phyloP scores from a whole-genome alignment of 1,140 invertebrate species.

The Psilanteris sp. region DNA sequence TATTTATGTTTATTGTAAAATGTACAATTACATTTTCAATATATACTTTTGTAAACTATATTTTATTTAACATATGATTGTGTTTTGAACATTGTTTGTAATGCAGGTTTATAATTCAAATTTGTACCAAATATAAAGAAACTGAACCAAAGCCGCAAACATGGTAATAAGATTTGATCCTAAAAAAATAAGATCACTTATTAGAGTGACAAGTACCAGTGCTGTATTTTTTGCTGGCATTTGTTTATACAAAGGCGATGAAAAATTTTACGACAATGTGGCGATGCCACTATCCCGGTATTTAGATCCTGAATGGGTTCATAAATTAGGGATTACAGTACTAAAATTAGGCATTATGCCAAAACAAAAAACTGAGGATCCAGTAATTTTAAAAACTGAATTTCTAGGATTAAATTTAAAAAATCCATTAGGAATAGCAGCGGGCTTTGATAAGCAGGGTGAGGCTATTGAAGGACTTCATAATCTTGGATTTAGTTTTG shows the following conservation, averaged over 20 bases:
- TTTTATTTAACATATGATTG: no score
- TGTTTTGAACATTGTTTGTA: no score
- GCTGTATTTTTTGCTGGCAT: constrained; percentile 82
- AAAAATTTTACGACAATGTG: constrained; percentile 87
- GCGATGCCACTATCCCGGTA: constrained; percentile 85
- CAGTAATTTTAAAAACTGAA: constrained; percentile 82
- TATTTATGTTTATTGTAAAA: no score
- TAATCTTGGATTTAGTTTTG: constrained; percentile 95
- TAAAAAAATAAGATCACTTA: constrained; percentile 70
- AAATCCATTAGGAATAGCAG: constrained; percentile 97
- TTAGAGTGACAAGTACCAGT: constrained; percentile 76
- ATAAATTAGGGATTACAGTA: constrained; percentile 86
- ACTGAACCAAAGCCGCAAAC: no score
- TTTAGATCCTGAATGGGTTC: constrained; percentile 88
- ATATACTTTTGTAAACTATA: no score
- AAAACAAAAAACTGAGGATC: constrained; percentile 81
- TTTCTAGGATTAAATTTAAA: constrained; percentile 87
- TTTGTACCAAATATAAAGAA: no score
- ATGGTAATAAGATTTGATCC: constrained; percentile 16
- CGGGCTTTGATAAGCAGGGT: constrained; percentile 98
- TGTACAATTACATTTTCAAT: no score
- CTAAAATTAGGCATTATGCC: constrained; percentile 88
- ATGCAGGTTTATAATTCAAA: no score
- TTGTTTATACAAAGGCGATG: constrained; percentile 85
- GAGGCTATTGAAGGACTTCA: constrained; percentile 92